phyloP scores from a whole-genome alignment of 2,888 invertebrate species.

The Notocelia uddmanniana region DNA sequence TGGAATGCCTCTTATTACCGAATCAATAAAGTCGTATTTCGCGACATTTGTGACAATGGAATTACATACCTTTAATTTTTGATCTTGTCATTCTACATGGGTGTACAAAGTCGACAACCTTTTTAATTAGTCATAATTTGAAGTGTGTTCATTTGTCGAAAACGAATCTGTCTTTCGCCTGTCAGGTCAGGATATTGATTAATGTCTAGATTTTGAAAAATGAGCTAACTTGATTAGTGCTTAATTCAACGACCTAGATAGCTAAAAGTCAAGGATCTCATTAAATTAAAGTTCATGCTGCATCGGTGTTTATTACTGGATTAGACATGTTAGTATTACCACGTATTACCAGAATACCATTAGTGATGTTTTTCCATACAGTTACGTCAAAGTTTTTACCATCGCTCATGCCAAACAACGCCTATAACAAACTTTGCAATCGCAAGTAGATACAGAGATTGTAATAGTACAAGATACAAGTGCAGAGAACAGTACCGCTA shows the following conservation, averaged over 20 bases:
- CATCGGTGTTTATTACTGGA: constrained; percentile 11
- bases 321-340: constrained; percentile 13
- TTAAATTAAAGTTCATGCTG: constrained; percentile 35
- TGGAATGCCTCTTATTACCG: constrained; percentile 8
- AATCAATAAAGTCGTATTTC: constrained; percentile 6
- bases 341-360: too few relatives aligned
- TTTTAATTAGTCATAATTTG: constrained; percentile 13
- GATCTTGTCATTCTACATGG: constrained; percentile 31
- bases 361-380: too few relatives aligned
- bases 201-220: constrained; percentile 16
- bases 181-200: constrained; percentile 28
- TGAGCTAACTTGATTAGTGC: constrained; percentile 29
- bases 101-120: constrained; percentile 21
- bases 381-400: too few relatives aligned
- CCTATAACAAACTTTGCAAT: too few relatives aligned
- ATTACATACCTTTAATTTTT: constrained; percentile 8
- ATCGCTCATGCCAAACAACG: too few relatives aligned
- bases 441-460: too few relatives aligned
- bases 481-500: too few relatives aligned
- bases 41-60: background rate
- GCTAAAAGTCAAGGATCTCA: constrained; percentile 43
- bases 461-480: too few relatives aligned
- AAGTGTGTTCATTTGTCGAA: constrained; percentile 10
- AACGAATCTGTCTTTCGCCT: background rate
- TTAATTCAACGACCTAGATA: constrained; percentile 32